phyloP scores from a whole-genome alignment of 2,797 vertebrate species.

The Furcifer pardalis region DNA sequence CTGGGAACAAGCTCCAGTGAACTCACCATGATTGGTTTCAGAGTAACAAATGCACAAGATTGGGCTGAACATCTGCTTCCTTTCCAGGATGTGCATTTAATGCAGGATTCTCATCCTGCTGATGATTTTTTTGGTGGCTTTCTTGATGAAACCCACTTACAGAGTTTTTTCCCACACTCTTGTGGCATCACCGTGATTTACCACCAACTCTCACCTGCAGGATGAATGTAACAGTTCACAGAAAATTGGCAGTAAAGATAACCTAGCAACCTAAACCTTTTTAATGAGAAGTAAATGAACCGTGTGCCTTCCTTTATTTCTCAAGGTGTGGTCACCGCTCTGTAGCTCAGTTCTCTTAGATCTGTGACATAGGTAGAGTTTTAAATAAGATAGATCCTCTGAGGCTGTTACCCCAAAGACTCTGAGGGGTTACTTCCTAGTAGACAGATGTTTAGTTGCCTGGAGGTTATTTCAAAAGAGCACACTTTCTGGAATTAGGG shows the following conservation, averaged over 20 bases:
- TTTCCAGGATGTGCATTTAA: neutral
- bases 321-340: neutral
- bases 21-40: neutral
- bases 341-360: neutral
- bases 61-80: too few species aligned
- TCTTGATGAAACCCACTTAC: neutral
- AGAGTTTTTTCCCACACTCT: neutral
- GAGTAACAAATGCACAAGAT: too few species aligned
- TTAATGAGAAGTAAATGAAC: neutral
- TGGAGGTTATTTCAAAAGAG: neutral
- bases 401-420: too few species aligned
- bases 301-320: neutral
- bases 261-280: neutral
- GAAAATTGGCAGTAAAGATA: neutral
- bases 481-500: neutral
- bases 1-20: neutral
- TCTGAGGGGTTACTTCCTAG: neutral
- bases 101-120: neutral
- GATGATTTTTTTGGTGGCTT: too few species aligned
- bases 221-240: neutral
- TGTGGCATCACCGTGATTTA: neutral
- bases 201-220: neutral
- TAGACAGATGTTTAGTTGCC: neutral
- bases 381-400: neutral
- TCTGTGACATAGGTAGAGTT: neutral